These are phyloP conservation scores for Netelia melanura DNA, from an alignment of 2,888 invertebrate species.

Conservation along the genomic window DNA sequence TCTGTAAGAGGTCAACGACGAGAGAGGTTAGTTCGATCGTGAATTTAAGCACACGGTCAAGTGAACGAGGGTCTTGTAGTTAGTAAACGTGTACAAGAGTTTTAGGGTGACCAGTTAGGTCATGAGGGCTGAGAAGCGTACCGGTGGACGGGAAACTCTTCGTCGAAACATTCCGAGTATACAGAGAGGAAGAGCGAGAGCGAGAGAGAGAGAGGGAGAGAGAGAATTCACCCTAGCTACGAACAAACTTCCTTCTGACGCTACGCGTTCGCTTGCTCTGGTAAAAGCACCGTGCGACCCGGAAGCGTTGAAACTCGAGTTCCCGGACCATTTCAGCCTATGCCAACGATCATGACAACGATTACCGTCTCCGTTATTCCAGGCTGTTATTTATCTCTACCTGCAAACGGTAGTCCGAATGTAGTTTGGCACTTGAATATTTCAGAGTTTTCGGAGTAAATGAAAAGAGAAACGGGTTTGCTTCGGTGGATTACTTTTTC, in stretches of 20 bases:
- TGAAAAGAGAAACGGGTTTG: not conserved
- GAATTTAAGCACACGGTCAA: not conserved
- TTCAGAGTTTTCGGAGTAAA: not conserved
- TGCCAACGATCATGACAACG: constrained; percentile 32
- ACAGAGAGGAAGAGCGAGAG: constrained; percentile 2
- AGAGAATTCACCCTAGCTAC: constrained; percentile 5
- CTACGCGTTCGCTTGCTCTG: constrained; percentile 15
- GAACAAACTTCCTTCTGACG: constrained; percentile 38
- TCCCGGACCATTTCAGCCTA: constrained; percentile 17
- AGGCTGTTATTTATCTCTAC: constrained; percentile 34
- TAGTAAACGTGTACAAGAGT: constrained; percentile 37
- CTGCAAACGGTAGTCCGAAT: constrained; percentile 1
- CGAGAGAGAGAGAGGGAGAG: constrained; percentile 7
- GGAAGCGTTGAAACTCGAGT: constrained; percentile 50
- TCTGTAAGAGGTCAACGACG: not conserved
- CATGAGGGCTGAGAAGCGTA: constrained; percentile 1
- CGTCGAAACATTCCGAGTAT: constrained; percentile 17
- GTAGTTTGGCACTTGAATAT: constrained; percentile 9
- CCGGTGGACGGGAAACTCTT: constrained; percentile 41
- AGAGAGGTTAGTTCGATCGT: constrained; percentile 22
- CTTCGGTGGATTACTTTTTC: constrained; percentile 6
- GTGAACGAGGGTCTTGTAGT: constrained; percentile 19
- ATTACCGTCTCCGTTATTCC: constrained; percentile 50
- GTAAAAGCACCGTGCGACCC: constrained; percentile 31
- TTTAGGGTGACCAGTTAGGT: constrained; percentile 18